These are phyloP conservation scores for Pollenia griseotomentosa DNA, from an alignment of 2,888 invertebrate genomes.

Conservation along the genomic window DNA sequence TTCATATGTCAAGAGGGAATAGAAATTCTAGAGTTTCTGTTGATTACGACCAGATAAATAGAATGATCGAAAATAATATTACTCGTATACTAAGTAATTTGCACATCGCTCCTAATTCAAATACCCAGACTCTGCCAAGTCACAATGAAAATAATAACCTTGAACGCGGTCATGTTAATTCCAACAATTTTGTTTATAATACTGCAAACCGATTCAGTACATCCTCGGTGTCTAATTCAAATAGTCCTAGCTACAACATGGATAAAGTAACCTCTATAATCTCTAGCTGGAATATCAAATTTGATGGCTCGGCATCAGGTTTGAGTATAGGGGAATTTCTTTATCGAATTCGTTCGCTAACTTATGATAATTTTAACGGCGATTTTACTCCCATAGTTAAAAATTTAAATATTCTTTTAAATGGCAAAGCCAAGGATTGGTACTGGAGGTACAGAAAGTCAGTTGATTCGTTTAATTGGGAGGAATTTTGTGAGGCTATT, in stretches of 20 bases:
- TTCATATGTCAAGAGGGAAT: neutral
- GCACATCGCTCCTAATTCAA: neutral
- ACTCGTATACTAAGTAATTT: neutral
- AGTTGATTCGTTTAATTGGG: neutral
- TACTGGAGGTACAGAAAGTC: too few relatives aligned
- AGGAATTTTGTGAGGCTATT: conserved; percentile 35
- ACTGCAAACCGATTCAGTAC: neutral
- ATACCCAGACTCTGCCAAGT: neutral
- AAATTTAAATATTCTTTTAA: too few relatives aligned
- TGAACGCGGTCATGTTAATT: too few relatives aligned
- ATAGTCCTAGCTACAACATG: neutral
- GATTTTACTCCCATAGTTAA: too few relatives aligned
- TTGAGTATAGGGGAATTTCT: too few relatives aligned
- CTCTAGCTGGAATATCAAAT: conserved; percentile 38
- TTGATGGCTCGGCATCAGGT: conserved; percentile 5
- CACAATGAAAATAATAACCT: neutral
- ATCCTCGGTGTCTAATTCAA: neutral
- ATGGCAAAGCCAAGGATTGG: too few relatives aligned
- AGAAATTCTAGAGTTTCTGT: neutral
- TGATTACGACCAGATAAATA: neutral
- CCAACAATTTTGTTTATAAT: neutral
- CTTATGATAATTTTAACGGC: too few relatives aligned
- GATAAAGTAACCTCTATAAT: conserved; percentile 41
- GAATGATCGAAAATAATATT: conserved; percentile 16
- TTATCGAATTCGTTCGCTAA: too few relatives aligned